Base-by-base conservation (phyloP, 2,113 vertebrate genomes). In the Tor tambroides region DNA sequence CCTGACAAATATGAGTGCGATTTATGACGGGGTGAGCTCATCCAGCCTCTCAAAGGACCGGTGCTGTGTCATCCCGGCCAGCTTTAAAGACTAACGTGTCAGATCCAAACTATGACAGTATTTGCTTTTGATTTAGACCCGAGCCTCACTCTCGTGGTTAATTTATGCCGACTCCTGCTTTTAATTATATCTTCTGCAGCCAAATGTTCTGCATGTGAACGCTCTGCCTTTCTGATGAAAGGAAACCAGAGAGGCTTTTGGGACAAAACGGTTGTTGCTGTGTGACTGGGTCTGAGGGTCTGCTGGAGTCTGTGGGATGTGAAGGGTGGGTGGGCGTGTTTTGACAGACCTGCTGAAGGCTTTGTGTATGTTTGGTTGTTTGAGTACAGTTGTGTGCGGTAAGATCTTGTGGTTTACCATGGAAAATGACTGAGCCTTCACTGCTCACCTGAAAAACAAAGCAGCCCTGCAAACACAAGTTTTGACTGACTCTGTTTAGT, bases 401-500 rank as follows among this genome's bases (percentile, higher is more conserved):
- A 93, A 90, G 95, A 92, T 94, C 89, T 92, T 96, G 97, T 95
- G 97, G 96, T 97, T 97, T 96, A 96, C 96, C 93, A 67, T 97
- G 96, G 97, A 98, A 97, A 97, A 96, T 95, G 93, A 88, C 84
- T 32, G 85, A 87, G 85, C 89, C 91, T 94, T 93, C 89, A 94
- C 92, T 96, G 95, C 23, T 96, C 96, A 97, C 96, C 95, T 96
- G 94, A 95, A 91, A 91, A 89, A 81, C 92, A 89, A 85, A 89
- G 65, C 72, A 84, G 23, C 65, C 26, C 61, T 79, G 28, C 49
- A 76, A 63, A 88, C 63, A 21, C 17, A 10, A 3, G 10, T n/a
- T 90, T 92, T 88, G 86, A 78, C 23, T 4, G 6, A 61, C 85
- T 43, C 32, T 17, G 17, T 69, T 15, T 19, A 4, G 7, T 19